Evolutionary conservation across 2,113 vertebrate species (phyloP), one percentile per base, ranked within the genome.

Genomic region (Poicephalus gulielmi): DNA sequence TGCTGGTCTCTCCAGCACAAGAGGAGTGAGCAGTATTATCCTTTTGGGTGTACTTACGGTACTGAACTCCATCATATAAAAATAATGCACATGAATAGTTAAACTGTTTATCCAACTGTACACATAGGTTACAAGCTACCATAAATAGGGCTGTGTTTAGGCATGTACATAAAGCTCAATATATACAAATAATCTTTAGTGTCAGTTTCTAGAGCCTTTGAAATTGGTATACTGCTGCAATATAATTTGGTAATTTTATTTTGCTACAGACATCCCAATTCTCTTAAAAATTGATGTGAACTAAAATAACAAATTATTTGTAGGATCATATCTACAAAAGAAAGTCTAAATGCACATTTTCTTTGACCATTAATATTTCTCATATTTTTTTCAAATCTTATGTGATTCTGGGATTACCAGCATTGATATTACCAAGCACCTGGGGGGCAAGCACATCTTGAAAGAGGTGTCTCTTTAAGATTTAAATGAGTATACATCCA

Each of bases 71-170:
- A 92, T 93, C 95, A 96, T 70, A 90, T 81, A 93, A 95, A 96
- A 97, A 95, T 78, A 95, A 92, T 93, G 87, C 94, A 92, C 96
- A 96, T 90, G 96, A 97, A 97, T 91, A 96, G 94, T 97, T 97
- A 63, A 97, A 97, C 92, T 97, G 88, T 92, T 97, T 96, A 93
- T 88, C 94, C 94, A 96, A 90, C 92, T 95, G 92, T 62, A 95
- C 78, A 82, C 52, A 84, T 44, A 86, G 91, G 95, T 90, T 97
- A 91, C 96, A 94, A 97, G 81, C 33, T 41, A 71, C 69, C 83
- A 55, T 67, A 96, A 96, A 96, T 50, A 91, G 81, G 53, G 82
- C 28, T 86, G 81, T 35, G 70, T 90, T 95, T 64, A 86, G 91
- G 94, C 75, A 57, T 22, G 35, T 77, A 64, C 57, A 84, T 87